phyloP scores from a whole-genome alignment of 2,797 vertebrate species.

The Smutsia temminckii region DNA sequence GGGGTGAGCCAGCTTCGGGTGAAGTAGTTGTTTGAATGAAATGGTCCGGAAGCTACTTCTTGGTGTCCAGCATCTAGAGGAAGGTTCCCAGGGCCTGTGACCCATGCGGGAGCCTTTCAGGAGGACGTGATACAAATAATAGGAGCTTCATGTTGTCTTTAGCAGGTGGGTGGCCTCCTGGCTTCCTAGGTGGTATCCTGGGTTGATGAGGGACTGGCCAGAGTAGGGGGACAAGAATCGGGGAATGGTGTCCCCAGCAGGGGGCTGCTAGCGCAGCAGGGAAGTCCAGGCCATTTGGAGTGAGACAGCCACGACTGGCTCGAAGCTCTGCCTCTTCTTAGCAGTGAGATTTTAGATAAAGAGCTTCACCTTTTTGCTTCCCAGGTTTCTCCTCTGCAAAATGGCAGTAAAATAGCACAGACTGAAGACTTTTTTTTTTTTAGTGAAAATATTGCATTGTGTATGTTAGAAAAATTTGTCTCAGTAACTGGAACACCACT shows the following conservation, averaged over 20 bases:
- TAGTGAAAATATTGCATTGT: neutral
- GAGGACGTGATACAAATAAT: neutral
- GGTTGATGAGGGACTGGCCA: neutral
- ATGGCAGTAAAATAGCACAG: neutral
- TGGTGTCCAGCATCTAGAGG: neutral
- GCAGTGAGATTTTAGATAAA: neutral
- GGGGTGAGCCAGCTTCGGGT: neutral
- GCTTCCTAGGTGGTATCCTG: neutral
- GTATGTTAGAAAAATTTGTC: neutral
- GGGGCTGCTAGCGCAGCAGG: rapidly evolving
- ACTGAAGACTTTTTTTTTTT: neutral
- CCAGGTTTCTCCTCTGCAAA: neutral
- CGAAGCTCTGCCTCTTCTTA: neutral
- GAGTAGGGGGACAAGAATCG: neutral
- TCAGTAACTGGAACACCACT: neutral
- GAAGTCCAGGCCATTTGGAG: neutral
- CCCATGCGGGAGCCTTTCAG: rapidly evolving
- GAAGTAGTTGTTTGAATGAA: neutral
- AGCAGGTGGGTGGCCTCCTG: neutral
- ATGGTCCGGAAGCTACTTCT: no score
- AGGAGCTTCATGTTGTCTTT: neutral
- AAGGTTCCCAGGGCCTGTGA: neutral
- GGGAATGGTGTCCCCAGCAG: neutral
- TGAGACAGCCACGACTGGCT: neutral
- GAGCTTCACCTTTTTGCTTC: neutral